Conservation (phyloP, 1,140 invertebrate genomes). For the Kradibia gibbosae region DNA sequence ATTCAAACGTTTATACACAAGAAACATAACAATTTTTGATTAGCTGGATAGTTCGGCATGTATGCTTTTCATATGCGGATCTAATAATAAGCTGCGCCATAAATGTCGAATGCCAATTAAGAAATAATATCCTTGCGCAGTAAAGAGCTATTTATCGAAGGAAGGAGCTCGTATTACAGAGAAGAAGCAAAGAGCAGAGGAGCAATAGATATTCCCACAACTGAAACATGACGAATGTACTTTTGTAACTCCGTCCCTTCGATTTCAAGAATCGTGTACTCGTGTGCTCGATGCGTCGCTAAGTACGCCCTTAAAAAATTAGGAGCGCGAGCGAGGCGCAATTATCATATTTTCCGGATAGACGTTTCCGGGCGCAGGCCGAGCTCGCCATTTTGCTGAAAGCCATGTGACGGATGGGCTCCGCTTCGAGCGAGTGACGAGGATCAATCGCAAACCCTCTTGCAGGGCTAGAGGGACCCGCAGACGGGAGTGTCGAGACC, state of each 20-base stretch:
- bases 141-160: too few relatives aligned
- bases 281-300: background rate
- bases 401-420: slow-evolving; percentile 43
- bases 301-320: background rate
- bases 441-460: slow-evolving; percentile 53
- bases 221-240: background rate
- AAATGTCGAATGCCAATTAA: too few relatives aligned
- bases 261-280: background rate
- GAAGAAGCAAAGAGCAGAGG: too few relatives aligned
- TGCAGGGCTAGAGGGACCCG: too few relatives aligned
- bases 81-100: too few relatives aligned
- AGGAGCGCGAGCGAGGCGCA: background rate
- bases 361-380: background rate
- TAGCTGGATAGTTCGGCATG: too few relatives aligned
- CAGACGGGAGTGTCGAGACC: too few relatives aligned
- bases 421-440: slow-evolving; percentile 52
- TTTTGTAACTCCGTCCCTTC: background rate
- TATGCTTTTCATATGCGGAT: too few relatives aligned
- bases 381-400: background rate
- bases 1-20: too few relatives aligned
- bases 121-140: too few relatives aligned
- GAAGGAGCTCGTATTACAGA: too few relatives aligned
- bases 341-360: background rate
- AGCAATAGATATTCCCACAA: background rate
- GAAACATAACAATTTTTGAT: too few relatives aligned